These are phyloP conservation scores for Puma concolor DNA, from an alignment of 2,113 vertebrate genomes.

Conservation along the genomic window DNA sequence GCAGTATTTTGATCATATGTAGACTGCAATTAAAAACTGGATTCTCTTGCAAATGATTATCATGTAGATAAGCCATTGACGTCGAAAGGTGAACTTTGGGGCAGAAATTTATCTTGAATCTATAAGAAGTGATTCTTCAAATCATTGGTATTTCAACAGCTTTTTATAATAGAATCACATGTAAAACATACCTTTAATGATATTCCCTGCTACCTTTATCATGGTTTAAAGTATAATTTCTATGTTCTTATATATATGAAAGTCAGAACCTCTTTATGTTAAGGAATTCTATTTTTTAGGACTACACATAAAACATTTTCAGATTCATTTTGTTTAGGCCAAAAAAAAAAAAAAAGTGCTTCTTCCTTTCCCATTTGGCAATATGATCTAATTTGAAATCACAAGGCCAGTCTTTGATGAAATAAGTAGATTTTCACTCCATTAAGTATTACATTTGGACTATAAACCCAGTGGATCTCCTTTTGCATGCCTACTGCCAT, in stretches of 20 bases:
- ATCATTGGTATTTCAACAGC: background rate
- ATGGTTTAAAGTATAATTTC: slow-evolving; percentile 2
- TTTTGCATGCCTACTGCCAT: background rate
- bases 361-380: background rate
- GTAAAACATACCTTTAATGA: background rate
- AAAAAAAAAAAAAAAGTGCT: background rate
- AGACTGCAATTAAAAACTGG: background rate
- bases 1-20: background rate
- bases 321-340: background rate
- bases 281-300: slow-evolving; percentile 6
- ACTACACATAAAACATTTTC: background rate
- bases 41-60: background rate
- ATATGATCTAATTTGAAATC: background rate
- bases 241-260: background rate
- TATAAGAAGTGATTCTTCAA: slow-evolving; percentile 28
- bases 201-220: background rate
- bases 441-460: background rate
- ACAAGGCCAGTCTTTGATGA: background rate
- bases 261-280: background rate
- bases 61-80: background rate
- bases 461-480: background rate
- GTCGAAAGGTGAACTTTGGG: background rate
- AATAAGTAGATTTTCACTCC: background rate
- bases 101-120: background rate
- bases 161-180: background rate